Evolutionary conservation across 1,140 invertebrate species (phyloP), one percentile per base, ranked within the genome.

Genomic region (Lepidurus apus): DNA sequence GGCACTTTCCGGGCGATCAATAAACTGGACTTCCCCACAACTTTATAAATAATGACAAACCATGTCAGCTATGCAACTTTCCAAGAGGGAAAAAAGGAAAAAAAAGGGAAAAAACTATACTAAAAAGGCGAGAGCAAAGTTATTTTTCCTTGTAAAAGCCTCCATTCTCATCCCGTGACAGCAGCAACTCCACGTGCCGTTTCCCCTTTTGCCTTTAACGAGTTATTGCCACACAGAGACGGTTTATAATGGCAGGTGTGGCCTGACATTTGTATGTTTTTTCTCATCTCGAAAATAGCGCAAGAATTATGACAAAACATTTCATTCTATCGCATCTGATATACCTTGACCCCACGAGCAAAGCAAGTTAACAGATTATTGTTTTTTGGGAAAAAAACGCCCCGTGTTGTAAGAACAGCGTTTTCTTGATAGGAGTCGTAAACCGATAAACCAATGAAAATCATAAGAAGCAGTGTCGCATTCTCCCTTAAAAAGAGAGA

Each of bases 41-140:
- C 53, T 65, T 65, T 65, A 65, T 65, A 65, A 65, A 65, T 65
- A 65, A 65, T 65, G 53, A 65, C 53, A 65, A 65, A 65, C 53
- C 53, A 13, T 65, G 53, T 65, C 53, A 65, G 21, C 53, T 65
- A 17, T 65, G 53, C 53, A 65, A 65, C 21, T 65, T 65, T n/a
- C 17, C 53, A 65, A 21, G 17, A 21, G 53, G 21, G 21, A 65
- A 65, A 47, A 3, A 65, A 65, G 9, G 0, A 2, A 6, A 65
- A 21, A 65, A 65, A 65, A 65, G 17, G 21, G 0, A 21, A 65
- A 65, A 65, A 65, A 65, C n/a, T 13, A 65, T 13, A 65, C 17
- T n/a, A n/a, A 65, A 21, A 17, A 65, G 9, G 53, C 6, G 7
- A n/a, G 7, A 17, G 53, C 53, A 65, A 7, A 17, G 53, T 65